These are phyloP conservation scores for Micrastur ruficollis DNA, from an alignment of 2,797 vertebrate species.

Conservation along the genomic window DNA sequence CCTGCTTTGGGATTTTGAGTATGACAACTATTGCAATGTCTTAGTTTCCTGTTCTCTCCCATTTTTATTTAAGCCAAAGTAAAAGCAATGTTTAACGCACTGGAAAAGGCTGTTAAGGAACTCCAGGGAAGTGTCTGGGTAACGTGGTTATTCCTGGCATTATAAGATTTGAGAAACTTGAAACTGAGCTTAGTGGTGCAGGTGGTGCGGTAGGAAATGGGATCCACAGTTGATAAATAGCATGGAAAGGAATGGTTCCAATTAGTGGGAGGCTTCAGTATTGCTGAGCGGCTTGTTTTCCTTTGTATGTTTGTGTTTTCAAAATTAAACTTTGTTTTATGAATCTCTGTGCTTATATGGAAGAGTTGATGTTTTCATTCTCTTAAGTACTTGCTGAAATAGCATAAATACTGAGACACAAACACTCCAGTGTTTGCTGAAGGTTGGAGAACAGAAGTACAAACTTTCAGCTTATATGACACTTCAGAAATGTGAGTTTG, in stretches of 20 bases:
- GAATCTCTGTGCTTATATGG: background rate
- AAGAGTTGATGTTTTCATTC: background rate
- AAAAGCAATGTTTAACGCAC: background rate
- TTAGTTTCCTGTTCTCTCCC: background rate
- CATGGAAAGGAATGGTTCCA: background rate
- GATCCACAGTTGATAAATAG: background rate
- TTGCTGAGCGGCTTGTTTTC: background rate
- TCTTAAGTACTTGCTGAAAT: background rate
- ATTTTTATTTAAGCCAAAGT: background rate
- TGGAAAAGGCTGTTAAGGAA: background rate
- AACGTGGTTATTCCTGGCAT: background rate
- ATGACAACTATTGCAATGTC: background rate
- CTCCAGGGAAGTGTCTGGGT: background rate
- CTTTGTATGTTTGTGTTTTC: background rate
- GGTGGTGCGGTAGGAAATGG: background rate
- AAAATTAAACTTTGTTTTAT: background rate
- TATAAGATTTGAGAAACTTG: background rate
- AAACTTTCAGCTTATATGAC: slow-evolving; percentile 1
- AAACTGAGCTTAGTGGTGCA: background rate
- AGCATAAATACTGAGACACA: background rate
- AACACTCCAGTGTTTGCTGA: background rate
- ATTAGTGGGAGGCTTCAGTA: background rate
- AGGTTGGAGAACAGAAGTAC: background rate
- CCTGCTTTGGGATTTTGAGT: background rate
- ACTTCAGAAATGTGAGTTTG: background rate